These are phyloP conservation scores for Anthophora plumipes DNA, from an alignment of 2,888 invertebrate species.

Conservation along the genomic window DNA sequence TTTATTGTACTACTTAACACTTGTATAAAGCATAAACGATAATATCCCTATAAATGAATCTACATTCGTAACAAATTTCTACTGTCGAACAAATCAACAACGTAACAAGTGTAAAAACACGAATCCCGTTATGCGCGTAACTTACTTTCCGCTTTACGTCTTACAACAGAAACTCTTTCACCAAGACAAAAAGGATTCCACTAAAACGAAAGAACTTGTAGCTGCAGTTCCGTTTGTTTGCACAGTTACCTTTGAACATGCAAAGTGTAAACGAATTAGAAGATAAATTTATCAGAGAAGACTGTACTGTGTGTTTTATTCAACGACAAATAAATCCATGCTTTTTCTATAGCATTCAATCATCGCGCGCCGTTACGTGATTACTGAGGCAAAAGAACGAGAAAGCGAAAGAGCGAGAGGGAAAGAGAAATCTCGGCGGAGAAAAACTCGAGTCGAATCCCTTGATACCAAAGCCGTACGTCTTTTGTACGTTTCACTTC, in stretches of 20 bases:
- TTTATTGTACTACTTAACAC: conserved; percentile 41
- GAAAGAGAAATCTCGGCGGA: background rate
- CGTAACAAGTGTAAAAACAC: background rate
- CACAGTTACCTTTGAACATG: background rate
- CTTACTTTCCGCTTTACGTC: background rate
- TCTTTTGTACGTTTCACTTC: conserved; percentile 46
- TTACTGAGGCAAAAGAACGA: conserved; percentile 26
- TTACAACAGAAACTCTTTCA: background rate
- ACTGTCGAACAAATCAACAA: background rate
- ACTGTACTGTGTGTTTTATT: conserved; percentile 20
- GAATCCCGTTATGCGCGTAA: background rate
- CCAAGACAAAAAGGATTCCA: conserved; percentile 2
- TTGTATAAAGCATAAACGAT: conserved; percentile 14
- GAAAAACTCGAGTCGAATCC: conserved; percentile 36
- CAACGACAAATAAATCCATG: conserved; percentile 12
- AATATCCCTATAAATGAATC: conserved; percentile 5
- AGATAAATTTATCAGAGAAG: conserved; percentile 46
- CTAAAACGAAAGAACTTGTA: background rate
- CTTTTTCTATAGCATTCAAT: conserved; percentile 34
- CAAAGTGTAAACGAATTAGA: conserved; percentile 39
- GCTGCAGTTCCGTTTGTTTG: background rate
- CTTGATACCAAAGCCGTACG: conserved; percentile 41
- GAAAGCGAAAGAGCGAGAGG: background rate
- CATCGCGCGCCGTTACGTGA: conserved; percentile 49
- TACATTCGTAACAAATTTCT: background rate